These are phyloP conservation scores for Hylia prasina DNA, from an alignment of 2,113 vertebrate species.

Conservation along the genomic window DNA sequence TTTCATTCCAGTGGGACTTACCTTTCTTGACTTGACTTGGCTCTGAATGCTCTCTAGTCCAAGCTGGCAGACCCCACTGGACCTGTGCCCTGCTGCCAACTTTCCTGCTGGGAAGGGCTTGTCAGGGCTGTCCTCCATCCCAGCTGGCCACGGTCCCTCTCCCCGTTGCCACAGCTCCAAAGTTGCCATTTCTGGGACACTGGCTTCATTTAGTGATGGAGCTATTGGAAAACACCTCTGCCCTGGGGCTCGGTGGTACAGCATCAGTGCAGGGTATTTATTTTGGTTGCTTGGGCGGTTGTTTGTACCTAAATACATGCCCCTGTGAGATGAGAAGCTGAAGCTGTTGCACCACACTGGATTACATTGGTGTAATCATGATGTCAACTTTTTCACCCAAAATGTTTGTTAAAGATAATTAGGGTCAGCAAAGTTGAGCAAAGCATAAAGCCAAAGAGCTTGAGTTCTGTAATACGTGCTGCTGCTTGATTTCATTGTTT, in stretches of 20 bases:
- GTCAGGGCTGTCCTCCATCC: background rate
- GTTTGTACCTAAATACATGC: background rate
- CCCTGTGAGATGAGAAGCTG: background rate
- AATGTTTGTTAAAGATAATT: background rate
- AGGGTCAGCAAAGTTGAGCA: background rate
- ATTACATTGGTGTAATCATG: background rate
- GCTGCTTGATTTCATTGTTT: background rate
- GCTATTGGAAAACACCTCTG: background rate
- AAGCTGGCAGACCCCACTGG: background rate
- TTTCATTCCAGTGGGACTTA: background rate
- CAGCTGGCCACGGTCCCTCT: background rate
- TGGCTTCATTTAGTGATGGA: background rate
- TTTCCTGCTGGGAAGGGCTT: background rate
- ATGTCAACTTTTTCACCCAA: background rate
- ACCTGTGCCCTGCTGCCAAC: background rate
- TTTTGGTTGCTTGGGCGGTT: background rate
- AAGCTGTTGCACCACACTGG: background rate
- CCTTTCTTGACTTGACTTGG: background rate
- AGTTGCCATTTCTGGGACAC: background rate
- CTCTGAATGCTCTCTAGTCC: background rate
- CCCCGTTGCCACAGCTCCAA: accelerated
- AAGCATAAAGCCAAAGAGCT: background rate
- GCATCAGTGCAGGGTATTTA: accelerated
- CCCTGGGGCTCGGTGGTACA: accelerated
- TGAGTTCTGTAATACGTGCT: accelerated